These are phyloP conservation scores for Pterois miles DNA, from an alignment of 2,797 vertebrate genomes.

Conservation along the genomic window DNA sequence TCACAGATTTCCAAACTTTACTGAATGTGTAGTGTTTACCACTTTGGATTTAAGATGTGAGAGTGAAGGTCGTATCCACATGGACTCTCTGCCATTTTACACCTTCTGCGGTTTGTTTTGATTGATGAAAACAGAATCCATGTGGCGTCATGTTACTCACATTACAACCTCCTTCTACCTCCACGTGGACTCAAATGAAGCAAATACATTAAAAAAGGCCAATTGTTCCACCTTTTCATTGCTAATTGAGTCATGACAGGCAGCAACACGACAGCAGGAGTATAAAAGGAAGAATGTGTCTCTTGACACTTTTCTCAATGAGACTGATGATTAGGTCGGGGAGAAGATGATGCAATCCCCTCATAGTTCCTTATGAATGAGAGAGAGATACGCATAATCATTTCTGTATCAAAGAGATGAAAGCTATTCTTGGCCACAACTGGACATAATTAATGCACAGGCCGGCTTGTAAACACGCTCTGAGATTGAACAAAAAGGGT, in stretches of 20 bases:
- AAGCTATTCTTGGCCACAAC: neutral
- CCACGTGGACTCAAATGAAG: no score
- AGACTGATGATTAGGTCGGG: neutral
- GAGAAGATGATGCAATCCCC: neutral
- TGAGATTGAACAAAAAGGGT: neutral
- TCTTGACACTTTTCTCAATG: neutral
- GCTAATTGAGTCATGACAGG: neutral
- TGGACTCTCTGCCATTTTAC: no score
- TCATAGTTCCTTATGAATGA: neutral
- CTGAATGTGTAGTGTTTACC: no score
- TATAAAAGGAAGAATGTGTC: neutral
- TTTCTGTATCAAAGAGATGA: neutral
- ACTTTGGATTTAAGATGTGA: no score
- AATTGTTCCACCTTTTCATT: slow-evolving; percentile 13
- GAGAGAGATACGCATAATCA: neutral
- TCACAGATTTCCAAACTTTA: no score
- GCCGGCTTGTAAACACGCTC: neutral
- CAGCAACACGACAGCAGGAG: neutral
- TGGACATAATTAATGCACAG: slow-evolving; percentile 19
- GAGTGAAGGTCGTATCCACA: no score
- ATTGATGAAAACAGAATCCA: no score
- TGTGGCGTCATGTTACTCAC: no score
- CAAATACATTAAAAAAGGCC: neutral
- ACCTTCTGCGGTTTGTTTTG: no score
- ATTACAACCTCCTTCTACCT: no score